Conservation (phyloP, 2,888 invertebrate species). For the Chloroclystis v-ata region DNA sequence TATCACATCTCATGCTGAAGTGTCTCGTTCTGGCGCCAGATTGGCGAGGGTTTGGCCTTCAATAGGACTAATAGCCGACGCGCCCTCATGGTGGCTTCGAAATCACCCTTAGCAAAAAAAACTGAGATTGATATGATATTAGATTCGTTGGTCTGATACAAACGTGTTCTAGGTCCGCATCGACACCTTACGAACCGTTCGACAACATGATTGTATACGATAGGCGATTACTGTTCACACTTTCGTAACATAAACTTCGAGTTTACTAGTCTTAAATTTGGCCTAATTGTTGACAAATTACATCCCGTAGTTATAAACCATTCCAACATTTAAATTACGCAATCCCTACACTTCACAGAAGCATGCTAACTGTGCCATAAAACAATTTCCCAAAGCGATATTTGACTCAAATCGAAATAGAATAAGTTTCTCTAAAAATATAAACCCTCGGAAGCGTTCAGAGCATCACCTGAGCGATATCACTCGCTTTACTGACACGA, state of each 20-base stretch:
- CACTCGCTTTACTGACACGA: constrained; percentile 52
- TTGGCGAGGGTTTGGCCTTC: constrained; percentile 49
- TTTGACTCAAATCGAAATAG: constrained; percentile 46
- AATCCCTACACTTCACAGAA: constrained; percentile 15
- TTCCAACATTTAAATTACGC: constrained; percentile 15
- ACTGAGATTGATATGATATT: too few relatives aligned
- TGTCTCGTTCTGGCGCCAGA: constrained; percentile 45
- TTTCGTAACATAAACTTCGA: too few relatives aligned
- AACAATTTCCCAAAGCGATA: constrained; percentile 44
- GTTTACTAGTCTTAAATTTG: too few relatives aligned
- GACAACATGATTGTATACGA: too few relatives aligned
- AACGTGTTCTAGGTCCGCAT: too few relatives aligned
- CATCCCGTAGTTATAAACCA: constrained; percentile 17
- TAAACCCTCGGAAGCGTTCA: constrained; percentile 54
- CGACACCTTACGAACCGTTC: too few relatives aligned
- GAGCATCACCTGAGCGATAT: constrained; percentile 61
- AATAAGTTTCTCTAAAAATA: constrained; percentile 60
- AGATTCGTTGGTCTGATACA: too few relatives aligned
- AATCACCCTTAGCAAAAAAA: background rate
- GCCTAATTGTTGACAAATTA: constrained; percentile 3
- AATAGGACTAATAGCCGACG: constrained; percentile 15
- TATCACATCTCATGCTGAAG: background rate
- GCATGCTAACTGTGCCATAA: constrained; percentile 38
- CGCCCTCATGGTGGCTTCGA: background rate
- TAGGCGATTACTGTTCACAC: too few relatives aligned